phyloP scores from a whole-genome alignment of 2,113 vertebrate genomes.

The Zeus faber region DNA sequence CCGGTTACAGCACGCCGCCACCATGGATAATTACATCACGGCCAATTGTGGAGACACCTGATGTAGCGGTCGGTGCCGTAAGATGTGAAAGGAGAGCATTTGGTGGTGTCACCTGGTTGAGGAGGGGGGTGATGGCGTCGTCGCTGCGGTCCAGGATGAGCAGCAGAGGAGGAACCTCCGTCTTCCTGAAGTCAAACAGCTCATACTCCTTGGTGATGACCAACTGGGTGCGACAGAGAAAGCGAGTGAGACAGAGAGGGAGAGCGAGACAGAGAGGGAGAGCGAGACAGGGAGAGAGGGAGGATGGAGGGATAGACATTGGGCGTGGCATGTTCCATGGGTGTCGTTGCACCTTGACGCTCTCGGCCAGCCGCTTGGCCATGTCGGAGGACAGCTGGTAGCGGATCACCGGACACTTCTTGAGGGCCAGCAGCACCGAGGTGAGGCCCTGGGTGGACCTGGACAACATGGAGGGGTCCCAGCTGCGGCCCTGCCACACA shows the following conservation, averaged over 20 bases:
- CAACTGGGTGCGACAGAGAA: slow-evolving; percentile 74
- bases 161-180: slow-evolving; percentile 90
- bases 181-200: slow-evolving; percentile 95
- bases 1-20: neutral
- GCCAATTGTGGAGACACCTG: too few species aligned
- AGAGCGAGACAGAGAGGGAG: neutral
- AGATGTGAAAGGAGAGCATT: neutral
- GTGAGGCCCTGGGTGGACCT: slow-evolving; percentile 92
- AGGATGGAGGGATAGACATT: neutral
- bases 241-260: neutral
- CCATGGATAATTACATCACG: neutral
- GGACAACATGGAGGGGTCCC: slow-evolving; percentile 82
- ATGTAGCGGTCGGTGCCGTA: too few species aligned
- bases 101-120: slow-evolving; percentile 67
- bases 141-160: slow-evolving; percentile 91
- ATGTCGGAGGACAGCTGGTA: slow-evolving; percentile 93
- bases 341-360: slow-evolving; percentile 82
- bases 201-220: slow-evolving; percentile 97
- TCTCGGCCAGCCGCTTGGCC: slow-evolving; percentile 87
- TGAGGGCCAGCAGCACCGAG: slow-evolving; percentile 89
- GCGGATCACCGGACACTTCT: slow-evolving; percentile 98
- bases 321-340: neutral
- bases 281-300: neutral
- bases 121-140: slow-evolving; percentile 89
- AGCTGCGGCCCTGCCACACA: slow-evolving; percentile 81